These are phyloP conservation scores for Odontophorus gujanensis DNA, from an alignment of 2,113 vertebrate genomes.

Conservation along the genomic window DNA sequence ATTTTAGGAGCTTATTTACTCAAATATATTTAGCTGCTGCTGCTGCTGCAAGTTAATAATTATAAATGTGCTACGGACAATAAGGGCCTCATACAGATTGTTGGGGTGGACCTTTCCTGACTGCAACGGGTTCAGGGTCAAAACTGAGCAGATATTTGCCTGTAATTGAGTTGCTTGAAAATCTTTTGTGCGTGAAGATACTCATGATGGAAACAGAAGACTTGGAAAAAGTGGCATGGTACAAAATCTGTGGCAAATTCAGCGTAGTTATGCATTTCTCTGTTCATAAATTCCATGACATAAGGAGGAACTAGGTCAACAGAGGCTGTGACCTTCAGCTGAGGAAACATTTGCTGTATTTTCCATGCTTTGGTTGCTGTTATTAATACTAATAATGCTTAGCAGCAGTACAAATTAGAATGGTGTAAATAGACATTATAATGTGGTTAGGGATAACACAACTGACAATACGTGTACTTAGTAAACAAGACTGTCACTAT, in stretches of 20 bases:
- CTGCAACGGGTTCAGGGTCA: background rate
- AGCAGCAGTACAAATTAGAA: slow-evolving; percentile 23
- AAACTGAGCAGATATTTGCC: background rate
- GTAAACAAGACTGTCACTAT: slow-evolving; percentile 32
- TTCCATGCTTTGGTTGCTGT: background rate
- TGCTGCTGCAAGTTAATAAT: background rate
- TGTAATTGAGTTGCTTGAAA: background rate
- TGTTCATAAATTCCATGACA: background rate
- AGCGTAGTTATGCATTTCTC: background rate
- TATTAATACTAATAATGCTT: slow-evolving; percentile 22
- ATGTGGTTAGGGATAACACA: slow-evolving; percentile 51
- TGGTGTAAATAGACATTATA: slow-evolving; percentile 64
- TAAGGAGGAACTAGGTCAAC: background rate
- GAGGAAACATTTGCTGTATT: slow-evolving; percentile 8
- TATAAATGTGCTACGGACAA: background rate
- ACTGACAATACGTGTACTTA: slow-evolving; percentile 25
- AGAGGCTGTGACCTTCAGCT: background rate
- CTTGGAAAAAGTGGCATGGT: background rate
- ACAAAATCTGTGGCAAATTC: background rate
- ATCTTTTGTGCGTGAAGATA: background rate
- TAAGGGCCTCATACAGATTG: background rate
- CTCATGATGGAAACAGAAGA: background rate
- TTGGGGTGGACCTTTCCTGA: background rate
- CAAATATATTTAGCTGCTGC: background rate
- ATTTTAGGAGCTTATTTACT: background rate